Evolutionary conservation across 2,888 invertebrate species (phyloP).

Genomic region (Epinotia demarniana): DNA sequence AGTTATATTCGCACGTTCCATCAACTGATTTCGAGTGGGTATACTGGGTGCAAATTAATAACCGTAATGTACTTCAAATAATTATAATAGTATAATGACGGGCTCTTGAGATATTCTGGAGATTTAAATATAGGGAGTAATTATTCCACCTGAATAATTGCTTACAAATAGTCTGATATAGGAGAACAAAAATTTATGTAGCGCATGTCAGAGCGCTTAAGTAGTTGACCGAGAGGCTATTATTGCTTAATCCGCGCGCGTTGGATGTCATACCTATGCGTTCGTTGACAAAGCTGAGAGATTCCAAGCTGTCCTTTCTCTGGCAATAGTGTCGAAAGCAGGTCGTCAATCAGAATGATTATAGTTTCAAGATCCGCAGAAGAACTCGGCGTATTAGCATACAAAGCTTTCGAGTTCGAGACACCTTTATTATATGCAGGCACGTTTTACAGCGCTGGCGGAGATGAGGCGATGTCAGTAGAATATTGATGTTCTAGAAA

Average conservation of each 20-base stretch:
- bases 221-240: no score
- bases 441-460: slow-evolving; percentile 32
- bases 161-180: background rate
- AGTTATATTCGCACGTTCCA: slow-evolving; percentile 50
- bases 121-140: background rate
- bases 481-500: slow-evolving; percentile 34
- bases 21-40: slow-evolving; percentile 34
- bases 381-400: slow-evolving; percentile 39
- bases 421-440: slow-evolving; percentile 39
- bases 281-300: slow-evolving; percentile 7
- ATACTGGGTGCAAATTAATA: slow-evolving; percentile 24
- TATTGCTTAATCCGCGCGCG: no score
- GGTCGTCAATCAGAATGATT: slow-evolving; percentile 39
- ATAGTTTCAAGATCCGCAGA: slow-evolving; percentile 41
- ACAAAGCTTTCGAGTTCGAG: slow-evolving; percentile 41
- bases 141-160: background rate
- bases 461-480: slow-evolving; percentile 30
- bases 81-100: slow-evolving; percentile 3
- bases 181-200: no score
- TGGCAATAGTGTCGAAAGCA: slow-evolving; percentile 29
- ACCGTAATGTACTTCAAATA: slow-evolving; percentile 24
- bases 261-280: background rate
- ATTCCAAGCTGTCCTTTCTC: slow-evolving; percentile 22
- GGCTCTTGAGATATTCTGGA: slow-evolving; percentile 16
- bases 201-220: no score